phyloP scores from a whole-genome alignment of 2,888 invertebrate genomes.

The Eubasilissa splendida region DNA sequence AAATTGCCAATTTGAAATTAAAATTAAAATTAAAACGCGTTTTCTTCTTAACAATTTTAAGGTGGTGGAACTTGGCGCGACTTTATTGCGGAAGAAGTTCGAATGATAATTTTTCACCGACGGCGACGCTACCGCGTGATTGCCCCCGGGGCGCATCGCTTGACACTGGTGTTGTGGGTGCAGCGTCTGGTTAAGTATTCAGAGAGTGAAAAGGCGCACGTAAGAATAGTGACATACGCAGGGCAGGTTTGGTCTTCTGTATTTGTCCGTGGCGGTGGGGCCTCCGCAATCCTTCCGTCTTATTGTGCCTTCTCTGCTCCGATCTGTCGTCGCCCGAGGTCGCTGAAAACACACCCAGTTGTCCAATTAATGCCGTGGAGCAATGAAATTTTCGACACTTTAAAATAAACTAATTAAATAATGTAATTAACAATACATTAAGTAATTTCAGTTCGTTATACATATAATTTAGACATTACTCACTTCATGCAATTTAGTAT shows the following conservation, averaged over 20 bases:
- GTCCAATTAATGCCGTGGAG: no score
- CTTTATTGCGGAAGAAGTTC: no score
- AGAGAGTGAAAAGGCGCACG: conserved; percentile 27
- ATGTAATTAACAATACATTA: no score
- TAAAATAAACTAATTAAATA: no score
- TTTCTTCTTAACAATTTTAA: no score
- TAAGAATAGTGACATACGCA: conserved; percentile 59
- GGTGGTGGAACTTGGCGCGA: no score
- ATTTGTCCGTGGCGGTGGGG: conserved; percentile 61
- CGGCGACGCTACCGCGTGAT: not conserved
- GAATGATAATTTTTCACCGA: not conserved
- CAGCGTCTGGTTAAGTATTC: conserved; percentile 5
- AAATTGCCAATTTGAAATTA: no score
- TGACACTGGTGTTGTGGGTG: not conserved
- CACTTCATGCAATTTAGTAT: no score
- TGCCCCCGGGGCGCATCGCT: not conserved
- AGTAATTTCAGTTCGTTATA: no score
- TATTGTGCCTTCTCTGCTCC: not conserved
- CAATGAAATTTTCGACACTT: no score
- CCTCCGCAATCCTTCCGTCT: conserved; percentile 63
- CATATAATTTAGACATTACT: no score
- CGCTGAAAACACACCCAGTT: not conserved
- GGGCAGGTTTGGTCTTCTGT: conserved; percentile 63
- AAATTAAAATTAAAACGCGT: no score
- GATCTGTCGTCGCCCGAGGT: not conserved